These are phyloP conservation scores for Dolichopus griseipennis DNA, from an alignment of 2,888 invertebrate genomes.

Conservation along the genomic window DNA sequence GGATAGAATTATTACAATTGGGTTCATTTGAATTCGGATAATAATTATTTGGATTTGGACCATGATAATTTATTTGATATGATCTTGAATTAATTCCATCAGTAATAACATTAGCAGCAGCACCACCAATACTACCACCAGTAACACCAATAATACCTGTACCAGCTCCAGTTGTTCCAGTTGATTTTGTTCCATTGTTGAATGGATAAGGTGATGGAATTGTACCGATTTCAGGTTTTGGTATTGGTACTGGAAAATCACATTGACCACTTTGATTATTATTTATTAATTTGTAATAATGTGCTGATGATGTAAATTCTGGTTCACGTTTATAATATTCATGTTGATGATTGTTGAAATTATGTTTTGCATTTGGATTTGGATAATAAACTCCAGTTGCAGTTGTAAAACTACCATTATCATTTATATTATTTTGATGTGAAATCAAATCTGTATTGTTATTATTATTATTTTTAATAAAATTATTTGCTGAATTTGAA, in stretches of 20 bases:
- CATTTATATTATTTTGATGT: slow-evolving; percentile 8
- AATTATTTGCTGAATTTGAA: neutral
- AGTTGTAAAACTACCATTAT: slow-evolving; percentile 19
- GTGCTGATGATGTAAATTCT: neutral
- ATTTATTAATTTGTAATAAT: neutral
- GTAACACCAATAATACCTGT: neutral
- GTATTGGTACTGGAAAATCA: neutral
- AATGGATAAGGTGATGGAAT: neutral
- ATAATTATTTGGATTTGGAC: neutral
- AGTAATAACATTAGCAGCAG: neutral
- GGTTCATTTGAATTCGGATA: neutral
- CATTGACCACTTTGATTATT: neutral
- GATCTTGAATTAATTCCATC: neutral
- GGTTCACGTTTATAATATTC: slow-evolving; percentile 1
- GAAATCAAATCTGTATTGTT: slow-evolving; percentile 20
- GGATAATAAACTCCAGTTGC: slow-evolving; percentile 37
- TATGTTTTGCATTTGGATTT: slow-evolving; percentile 42
- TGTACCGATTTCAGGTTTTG: neutral
- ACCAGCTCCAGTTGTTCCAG: neutral
- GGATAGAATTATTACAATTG: neutral
- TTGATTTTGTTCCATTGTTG: neutral
- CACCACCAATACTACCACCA: too few relatives aligned
- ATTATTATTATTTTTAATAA: slow-evolving; percentile 20
- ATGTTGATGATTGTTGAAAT: slow-evolving; percentile 13
- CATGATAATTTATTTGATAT: slow-evolving; percentile 6